Evolutionary conservation across 2,113 vertebrate genomes (phyloP).

Genomic region (Dipodomys spectabilis): DNA sequence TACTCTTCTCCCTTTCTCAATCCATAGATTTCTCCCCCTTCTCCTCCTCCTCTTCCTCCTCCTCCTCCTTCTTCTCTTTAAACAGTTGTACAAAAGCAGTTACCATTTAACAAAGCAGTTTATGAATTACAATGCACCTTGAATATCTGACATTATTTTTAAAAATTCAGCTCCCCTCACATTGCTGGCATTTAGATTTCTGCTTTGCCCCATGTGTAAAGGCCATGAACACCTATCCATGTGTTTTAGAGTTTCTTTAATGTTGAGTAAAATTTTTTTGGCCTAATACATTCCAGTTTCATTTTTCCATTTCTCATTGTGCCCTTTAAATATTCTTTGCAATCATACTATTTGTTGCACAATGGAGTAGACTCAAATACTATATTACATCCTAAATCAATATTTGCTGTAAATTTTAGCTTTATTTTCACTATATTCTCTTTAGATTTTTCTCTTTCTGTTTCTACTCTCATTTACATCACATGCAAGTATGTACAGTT

Average conservation of each 20-base stretch:
- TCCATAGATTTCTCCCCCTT: background rate
- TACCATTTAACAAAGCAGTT: too few relatives aligned
- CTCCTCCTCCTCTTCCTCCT: too few relatives aligned
- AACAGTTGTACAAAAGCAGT: too few relatives aligned
- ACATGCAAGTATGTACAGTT: background rate
- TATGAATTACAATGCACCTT: too few relatives aligned
- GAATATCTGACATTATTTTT: background rate
- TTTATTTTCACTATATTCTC: background rate
- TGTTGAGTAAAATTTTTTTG: constrained; percentile 24
- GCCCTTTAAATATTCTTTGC: background rate
- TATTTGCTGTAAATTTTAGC: background rate
- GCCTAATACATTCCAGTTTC: background rate
- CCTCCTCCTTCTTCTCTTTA: too few relatives aligned
- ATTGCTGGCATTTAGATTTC: background rate
- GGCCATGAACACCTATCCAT: background rate
- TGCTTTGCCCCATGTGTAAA: background rate
- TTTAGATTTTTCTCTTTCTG: background rate
- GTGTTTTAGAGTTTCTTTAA: constrained; percentile 10
- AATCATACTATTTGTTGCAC: background rate
- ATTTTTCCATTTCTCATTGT: constrained; percentile 5
- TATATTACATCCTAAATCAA: background rate
- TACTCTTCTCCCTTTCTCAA: background rate
- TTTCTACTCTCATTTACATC: background rate
- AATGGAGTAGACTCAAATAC: background rate
- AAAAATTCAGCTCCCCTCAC: background rate